Base-by-base conservation (phyloP, 2,888 invertebrate genomes). In the Acanthosepion esculentum region DNA sequence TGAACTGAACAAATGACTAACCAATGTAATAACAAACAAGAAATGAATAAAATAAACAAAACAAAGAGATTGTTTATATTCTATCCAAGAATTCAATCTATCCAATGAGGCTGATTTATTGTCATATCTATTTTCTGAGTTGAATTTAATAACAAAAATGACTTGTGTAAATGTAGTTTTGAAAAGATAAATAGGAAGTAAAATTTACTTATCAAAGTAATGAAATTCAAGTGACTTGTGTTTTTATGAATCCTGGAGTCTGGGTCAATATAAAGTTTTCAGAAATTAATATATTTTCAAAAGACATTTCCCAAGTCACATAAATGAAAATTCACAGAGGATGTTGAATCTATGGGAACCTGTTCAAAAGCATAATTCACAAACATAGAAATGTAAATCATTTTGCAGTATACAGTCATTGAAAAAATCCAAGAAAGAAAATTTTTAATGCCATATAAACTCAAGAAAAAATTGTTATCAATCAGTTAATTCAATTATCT, bases 131-230 rank as follows among this genome's bases (percentile, higher is more conserved):
- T n/a, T n/a, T 78, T 78, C 78, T 15, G 33, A 78, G 78, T 78
- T 78, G 78, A 78, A n/a, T 78, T 78, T 78, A 15, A 78, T n/a
- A 78, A 78, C 8, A 78, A 78, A 78, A 78, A 78, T 33, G 15
- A n/a, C n/a, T 78, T n/a, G 15, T 78, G n/a, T n/a, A 78, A 78
- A 78, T 18, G n/a, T 64, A 64, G 78, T 78, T 78, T 12, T n/a
- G n/a, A 78, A 78, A 78, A 78, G n/a, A 78, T n/a, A 78, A 78
- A 78, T n/a, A n/a, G n/a, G 78, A 78, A n/a, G n/a, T 78, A 78
- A 78, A 78, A 78, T 78, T 78, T 78, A 78, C n/a, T 78, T n/a
- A 78, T 78, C 78, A n/a, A 78, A 78, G 78, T 33, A 78, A 78
- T 78, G 78, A 15, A 78, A 78, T 78, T 78, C 78, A 78, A 78